Conservation (phyloP, 2,113 vertebrate genomes). For the Morone chrysops region DNA sequence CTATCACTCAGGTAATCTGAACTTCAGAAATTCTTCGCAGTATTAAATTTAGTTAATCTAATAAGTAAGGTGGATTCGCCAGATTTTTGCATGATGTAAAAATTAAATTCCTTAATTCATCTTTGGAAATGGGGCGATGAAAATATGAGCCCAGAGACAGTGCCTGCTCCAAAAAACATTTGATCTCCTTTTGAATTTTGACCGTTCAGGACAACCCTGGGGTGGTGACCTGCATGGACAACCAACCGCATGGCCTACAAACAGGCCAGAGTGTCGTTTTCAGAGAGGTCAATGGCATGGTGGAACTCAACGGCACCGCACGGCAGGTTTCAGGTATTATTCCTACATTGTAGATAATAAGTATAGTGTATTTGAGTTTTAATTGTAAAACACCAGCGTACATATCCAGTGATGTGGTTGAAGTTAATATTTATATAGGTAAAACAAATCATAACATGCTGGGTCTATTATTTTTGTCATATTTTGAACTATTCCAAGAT, state of each 20-base stretch:
- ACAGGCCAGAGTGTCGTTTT: constrained; percentile 93
- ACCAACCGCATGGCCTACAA: constrained; percentile 93
- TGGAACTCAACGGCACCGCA: constrained; percentile 88
- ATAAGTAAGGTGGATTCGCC: background rate
- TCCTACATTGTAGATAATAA: background rate
- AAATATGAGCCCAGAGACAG: background rate
- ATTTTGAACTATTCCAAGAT: background rate
- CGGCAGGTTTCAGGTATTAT: constrained; percentile 90
- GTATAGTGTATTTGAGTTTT: background rate
- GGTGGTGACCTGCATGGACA: constrained; percentile 96
- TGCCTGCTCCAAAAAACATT: background rate
- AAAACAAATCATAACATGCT: background rate
- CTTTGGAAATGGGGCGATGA: background rate
- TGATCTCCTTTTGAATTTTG: background rate
- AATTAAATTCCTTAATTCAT: background rate
- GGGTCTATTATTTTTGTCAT: background rate
- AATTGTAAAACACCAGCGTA: background rate
- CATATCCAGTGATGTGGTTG: background rate
- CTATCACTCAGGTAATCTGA: constrained; percentile 90
- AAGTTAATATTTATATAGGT: too few relatives aligned
- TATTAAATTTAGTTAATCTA: too few relatives aligned
- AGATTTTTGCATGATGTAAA: background rate
- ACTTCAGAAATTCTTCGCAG: too few relatives aligned
- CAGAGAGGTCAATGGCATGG: constrained; percentile 95
- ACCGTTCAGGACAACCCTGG: constrained; percentile 86